Conservation (phyloP, 2,113 vertebrate genomes). For the Elephas maximus region DNA sequence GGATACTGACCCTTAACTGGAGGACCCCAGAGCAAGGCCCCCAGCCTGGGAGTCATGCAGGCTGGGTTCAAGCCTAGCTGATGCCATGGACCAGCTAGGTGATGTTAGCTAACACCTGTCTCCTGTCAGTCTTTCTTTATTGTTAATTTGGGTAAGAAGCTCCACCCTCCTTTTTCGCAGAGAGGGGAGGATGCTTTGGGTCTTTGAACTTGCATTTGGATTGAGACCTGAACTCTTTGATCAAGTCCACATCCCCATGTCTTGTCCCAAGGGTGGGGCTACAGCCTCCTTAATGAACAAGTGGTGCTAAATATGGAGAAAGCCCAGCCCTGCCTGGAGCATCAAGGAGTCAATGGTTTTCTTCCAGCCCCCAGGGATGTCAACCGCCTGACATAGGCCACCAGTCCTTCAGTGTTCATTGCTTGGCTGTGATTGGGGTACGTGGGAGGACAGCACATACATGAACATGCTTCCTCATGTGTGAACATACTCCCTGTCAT, state of each 20-base stretch:
- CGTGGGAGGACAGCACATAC: background rate
- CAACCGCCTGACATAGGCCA: background rate
- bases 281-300: background rate
- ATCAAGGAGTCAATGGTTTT: background rate
- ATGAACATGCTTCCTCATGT: no score
- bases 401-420: background rate
- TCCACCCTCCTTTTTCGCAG: background rate
- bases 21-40: background rate
- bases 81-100: background rate
- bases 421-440: background rate
- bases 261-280: background rate
- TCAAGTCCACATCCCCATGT: background rate
- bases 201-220: background rate
- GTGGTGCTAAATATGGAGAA: background rate
- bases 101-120: background rate
- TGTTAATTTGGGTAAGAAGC: background rate
- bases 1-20: no score
- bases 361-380: accelerated
- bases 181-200: background rate
- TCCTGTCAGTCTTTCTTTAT: background rate
- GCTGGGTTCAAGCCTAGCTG: background rate
- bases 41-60: background rate
- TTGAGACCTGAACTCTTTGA: background rate
- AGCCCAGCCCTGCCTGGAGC: background rate
- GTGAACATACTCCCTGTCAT: no score